Conservation (phyloP, 2,888 invertebrate species). For the Chymomyza amoena region DNA sequence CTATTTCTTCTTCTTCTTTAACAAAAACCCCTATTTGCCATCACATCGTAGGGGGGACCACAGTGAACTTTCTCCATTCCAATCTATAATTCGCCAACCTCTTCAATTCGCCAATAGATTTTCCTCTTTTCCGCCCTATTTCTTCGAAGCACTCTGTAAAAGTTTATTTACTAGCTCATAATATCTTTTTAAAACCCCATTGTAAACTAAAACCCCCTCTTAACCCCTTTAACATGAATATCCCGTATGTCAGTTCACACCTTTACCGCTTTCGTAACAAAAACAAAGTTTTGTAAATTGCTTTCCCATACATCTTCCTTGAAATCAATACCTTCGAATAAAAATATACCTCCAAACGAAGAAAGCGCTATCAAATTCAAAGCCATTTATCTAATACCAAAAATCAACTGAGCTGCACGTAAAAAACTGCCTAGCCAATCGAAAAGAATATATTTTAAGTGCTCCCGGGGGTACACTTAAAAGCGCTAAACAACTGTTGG, state of each 20-base stretch:
- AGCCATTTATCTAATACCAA: not conserved
- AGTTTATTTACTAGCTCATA: too few relatives aligned
- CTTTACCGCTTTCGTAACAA: not conserved
- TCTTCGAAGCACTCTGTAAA: too few relatives aligned
- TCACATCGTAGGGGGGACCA: too few relatives aligned
- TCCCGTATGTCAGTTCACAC: not conserved
- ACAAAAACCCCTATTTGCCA: too few relatives aligned
- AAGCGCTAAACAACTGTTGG: slow-evolving; percentile 32
- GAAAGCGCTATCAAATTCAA: not conserved
- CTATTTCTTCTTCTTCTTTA: too few relatives aligned
- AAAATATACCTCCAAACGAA: not conserved
- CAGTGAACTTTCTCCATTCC: too few relatives aligned
- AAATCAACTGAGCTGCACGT: not conserved
- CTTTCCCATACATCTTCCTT: not conserved
- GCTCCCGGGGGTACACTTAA: slow-evolving; percentile 45
- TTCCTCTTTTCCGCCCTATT: too few relatives aligned
- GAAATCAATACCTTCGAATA: not conserved
- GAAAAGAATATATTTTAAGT: slow-evolving; percentile 30
- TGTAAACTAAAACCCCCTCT: too few relatives aligned
- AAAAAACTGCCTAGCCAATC: not conserved
- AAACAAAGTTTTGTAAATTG: not conserved
- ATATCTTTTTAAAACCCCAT: too few relatives aligned
- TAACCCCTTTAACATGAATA: too few relatives aligned
- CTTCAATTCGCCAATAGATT: too few relatives aligned
- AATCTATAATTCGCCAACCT: too few relatives aligned